Conservation (phyloP, 2,888 invertebrate genomes). For the Platypus cylindrus region DNA sequence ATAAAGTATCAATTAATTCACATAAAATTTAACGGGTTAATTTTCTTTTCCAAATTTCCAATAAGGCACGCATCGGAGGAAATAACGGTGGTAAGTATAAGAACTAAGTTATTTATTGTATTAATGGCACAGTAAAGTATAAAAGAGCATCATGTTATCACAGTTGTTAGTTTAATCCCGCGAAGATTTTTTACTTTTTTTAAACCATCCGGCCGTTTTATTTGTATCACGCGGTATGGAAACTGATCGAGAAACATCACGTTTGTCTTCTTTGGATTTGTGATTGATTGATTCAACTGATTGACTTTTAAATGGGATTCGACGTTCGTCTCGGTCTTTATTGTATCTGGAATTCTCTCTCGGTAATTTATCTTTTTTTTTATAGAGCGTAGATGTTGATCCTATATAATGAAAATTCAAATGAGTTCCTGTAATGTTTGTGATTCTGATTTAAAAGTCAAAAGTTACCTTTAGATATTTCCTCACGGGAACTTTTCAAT, state of each 20-base stretch:
- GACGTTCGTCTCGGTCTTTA: conserved; percentile 28
- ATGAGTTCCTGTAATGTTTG: not conserved
- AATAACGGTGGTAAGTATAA: too few species aligned
- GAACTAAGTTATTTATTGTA: too few species aligned
- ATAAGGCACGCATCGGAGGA: too few species aligned
- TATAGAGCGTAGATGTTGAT: conserved; percentile 31
- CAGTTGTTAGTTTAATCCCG: too few species aligned
- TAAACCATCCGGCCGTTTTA: conserved; percentile 64
- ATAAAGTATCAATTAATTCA: too few species aligned
- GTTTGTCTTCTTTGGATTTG: conserved; percentile 27
- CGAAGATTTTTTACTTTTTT: conserved; percentile 42
- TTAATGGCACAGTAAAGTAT: too few species aligned
- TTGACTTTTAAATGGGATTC: conserved; percentile 40
- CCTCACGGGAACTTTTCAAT: conserved; percentile 27
- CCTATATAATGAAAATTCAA: conserved; percentile 12
- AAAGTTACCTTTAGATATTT: conserved; percentile 21
- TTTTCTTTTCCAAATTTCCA: too few species aligned
- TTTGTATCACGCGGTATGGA: conserved; percentile 62
- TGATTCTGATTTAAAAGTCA: not conserved
- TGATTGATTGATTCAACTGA: conserved; percentile 50
- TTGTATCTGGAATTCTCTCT: conserved; percentile 35
- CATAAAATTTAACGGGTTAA: too few species aligned
- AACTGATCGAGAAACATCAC: conserved; percentile 49
- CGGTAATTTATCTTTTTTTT: conserved; percentile 34
- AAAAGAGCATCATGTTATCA: too few species aligned